Percentiles rank a stretch among this genome's conserved stretches.
These are phyloP conservation scores for Echinarachnius parma DNA, from an alignment of 53 echinoderm and acorn worm species.

Conservation along the genomic window DNA sequence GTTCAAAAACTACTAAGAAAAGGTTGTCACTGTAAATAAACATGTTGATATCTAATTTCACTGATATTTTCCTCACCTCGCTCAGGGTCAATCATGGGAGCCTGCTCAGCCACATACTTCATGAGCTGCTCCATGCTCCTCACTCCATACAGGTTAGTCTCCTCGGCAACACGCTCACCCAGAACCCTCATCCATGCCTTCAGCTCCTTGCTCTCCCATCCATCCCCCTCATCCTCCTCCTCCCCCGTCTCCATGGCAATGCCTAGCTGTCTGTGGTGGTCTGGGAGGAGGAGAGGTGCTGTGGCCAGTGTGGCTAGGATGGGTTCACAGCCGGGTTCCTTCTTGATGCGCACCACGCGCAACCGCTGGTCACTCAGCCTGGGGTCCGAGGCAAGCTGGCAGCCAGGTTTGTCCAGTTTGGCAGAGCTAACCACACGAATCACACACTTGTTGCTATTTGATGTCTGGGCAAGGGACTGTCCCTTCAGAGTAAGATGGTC, in stretches of 20 bases:
- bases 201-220: slow-evolving; percentile 28
- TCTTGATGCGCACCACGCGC: slow-evolving; percentile 34
- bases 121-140: slow-evolving; percentile 74
- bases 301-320: slow-evolving; percentile 25
- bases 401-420: background rate
- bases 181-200: slow-evolving; percentile 17
- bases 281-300: slow-evolving; percentile 6
- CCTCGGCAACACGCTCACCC: slow-evolving; percentile 27
- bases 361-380: background rate
- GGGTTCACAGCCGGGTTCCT: slow-evolving; percentile 24
- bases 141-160: slow-evolving; percentile 60
- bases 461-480: too few species aligned
- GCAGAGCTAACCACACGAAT: slow-evolving; percentile 28
- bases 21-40: too few species aligned
- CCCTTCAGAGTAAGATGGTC: too few species aligned
- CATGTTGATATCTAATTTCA: too few species aligned
- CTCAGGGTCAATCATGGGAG: slow-evolving; percentile 63
- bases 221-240: background rate
- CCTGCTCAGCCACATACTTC: slow-evolving; percentile 67
- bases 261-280: background rate
- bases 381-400: background rate
- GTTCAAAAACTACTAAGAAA: too few species aligned
- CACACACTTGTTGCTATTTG: slow-evolving; percentile 24
- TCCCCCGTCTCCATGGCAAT: slow-evolving; percentile 5
- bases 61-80: too few species aligned